Conservation (phyloP, 2,113 vertebrate species). For the Telmatochromis brichardi region DNA sequence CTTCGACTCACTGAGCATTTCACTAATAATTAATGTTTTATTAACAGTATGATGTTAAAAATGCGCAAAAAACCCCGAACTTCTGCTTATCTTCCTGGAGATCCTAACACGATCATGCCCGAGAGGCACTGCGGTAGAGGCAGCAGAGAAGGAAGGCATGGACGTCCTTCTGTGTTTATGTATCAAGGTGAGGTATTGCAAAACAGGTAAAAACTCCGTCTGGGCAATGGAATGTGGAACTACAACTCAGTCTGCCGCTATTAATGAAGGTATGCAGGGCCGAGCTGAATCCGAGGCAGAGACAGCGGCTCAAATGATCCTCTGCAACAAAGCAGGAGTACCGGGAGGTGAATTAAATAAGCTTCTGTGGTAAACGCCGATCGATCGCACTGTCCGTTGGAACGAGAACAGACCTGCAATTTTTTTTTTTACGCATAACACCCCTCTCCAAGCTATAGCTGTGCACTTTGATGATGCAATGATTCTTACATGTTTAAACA, state of each 20-base stretch:
- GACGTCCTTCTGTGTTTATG: slow-evolving; percentile 23
- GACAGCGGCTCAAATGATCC: slow-evolving; percentile 56
- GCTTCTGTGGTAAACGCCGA: not conserved
- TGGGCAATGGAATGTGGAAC: slow-evolving; percentile 93
- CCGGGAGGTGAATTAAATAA: not conserved
- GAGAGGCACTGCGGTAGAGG: not conserved
- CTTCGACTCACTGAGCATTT: not conserved
- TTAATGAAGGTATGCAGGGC: slow-evolving; percentile 64
- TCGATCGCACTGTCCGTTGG: not conserved
- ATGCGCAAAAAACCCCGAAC: accelerated
- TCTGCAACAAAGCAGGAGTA: slow-evolving; percentile 28
- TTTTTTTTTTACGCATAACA: slow-evolving; percentile 17
- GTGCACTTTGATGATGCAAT: not conserved
- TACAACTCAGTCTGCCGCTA: slow-evolving; percentile 81
- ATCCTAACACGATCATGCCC: not conserved
- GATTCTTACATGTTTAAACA: not conserved
- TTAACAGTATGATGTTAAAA: not conserved
- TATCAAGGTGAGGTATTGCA: slow-evolving; percentile 67
- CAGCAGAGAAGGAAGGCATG: not conserved
- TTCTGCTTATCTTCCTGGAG: not conserved
- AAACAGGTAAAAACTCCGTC: slow-evolving; percentile 87
- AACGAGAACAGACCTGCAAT: not conserved
- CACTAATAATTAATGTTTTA: not conserved
- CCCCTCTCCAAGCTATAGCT: not conserved
- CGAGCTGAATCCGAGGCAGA: slow-evolving; percentile 59